phyloP scores from a whole-genome alignment of 2,113 vertebrate genomes.

The Donacobius atricapilla region DNA sequence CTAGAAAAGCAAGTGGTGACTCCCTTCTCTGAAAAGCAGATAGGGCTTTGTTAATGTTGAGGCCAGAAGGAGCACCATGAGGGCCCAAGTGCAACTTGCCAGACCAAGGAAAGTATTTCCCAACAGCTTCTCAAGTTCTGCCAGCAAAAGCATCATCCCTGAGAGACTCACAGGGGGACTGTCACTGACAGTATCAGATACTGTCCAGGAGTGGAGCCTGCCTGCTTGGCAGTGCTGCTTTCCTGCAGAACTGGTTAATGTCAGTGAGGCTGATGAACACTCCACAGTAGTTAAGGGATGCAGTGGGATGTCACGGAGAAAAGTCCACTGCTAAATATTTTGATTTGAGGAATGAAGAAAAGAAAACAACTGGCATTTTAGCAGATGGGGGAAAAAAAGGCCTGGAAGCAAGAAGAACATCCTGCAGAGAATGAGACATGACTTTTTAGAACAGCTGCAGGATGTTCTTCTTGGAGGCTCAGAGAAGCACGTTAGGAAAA shows the following conservation, averaged over 20 bases:
- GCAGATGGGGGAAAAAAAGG: not conserved
- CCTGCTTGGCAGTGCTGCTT: not conserved
- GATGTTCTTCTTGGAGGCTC: slow-evolving; percentile 38
- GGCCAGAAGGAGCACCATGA: not conserved
- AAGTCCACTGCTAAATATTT: slow-evolving; percentile 52
- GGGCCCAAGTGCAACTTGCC: not conserved
- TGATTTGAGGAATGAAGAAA: slow-evolving; percentile 37
- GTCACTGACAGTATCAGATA: not conserved
- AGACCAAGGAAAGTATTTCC: not conserved
- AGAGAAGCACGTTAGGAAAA: slow-evolving; percentile 5
- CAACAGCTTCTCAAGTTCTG: not conserved
- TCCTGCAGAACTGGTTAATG: slow-evolving; percentile 22
- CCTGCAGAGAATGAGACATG: slow-evolving; percentile 24
- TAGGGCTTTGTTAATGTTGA: not conserved
- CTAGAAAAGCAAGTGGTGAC: not conserved
- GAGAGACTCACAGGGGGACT: not conserved
- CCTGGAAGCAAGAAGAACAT: slow-evolving; percentile 41
- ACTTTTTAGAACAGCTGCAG: slow-evolving; percentile 22
- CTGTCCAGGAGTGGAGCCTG: not conserved
- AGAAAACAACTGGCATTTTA: slow-evolving; percentile 44
- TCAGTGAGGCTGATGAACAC: not conserved
- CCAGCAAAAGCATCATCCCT: not conserved
- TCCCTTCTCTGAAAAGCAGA: not conserved
- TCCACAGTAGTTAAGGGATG: not conserved
- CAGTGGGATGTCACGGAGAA: slow-evolving; percentile 4